phyloP scores from a whole-genome alignment of 2,797 vertebrate species.

The Lacerta bilineata region DNA sequence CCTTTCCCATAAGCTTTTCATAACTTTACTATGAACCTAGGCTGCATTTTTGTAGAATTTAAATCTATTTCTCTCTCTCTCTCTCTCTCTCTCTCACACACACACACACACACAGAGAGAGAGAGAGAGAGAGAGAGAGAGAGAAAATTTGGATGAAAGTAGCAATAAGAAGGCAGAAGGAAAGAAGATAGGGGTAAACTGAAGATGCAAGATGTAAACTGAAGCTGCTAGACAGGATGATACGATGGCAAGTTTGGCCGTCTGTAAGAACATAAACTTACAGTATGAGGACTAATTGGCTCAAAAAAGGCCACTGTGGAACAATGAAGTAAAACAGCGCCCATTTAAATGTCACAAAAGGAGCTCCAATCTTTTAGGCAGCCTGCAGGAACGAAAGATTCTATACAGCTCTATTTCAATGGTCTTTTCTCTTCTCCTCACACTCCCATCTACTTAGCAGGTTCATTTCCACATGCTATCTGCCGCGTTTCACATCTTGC shows the following conservation, averaged over 20 bases:
- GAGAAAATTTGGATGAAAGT: background rate
- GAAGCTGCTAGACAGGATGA: background rate
- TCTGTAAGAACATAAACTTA: background rate
- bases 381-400: constrained; percentile 27
- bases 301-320: background rate
- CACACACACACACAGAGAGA: no score
- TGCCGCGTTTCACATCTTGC: background rate
- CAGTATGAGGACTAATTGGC: background rate
- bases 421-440: background rate
- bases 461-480: background rate
- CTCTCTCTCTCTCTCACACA: no score
- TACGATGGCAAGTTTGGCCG: background rate
- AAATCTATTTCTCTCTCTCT: background rate
- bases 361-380: constrained; percentile 27
- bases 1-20: background rate
- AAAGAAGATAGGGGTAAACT: background rate
- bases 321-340: constrained; percentile 18
- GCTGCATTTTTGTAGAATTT: background rate
- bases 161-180: background rate
- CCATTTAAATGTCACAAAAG: constrained; percentile 39
- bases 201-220: background rate
- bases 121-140: no score
- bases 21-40: background rate
- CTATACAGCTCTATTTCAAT: background rate
- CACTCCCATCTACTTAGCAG: background rate